Conservation (phyloP, 2,113 vertebrate species). For the Scalopus aquaticus region DNA sequence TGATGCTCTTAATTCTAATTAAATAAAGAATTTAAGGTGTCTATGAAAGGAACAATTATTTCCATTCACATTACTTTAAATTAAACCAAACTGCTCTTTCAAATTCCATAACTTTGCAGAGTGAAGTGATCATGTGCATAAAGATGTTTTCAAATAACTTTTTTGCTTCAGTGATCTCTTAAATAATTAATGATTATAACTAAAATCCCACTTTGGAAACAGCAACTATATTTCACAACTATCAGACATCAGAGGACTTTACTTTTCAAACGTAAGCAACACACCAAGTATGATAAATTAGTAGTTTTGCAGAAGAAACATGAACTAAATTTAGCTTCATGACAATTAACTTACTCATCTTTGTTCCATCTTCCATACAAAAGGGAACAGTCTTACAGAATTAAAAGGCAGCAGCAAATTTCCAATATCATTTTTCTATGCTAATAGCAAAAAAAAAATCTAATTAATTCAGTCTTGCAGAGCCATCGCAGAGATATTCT, state of each 20-base stretch:
- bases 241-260: background rate
- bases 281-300: background rate
- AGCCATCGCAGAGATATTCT: slow-evolving; percentile 19
- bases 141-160: slow-evolving; percentile 5
- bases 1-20: background rate
- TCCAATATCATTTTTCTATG: slow-evolving; percentile 36
- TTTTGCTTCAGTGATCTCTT: background rate
- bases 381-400: slow-evolving; percentile 24
- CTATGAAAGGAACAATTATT: background rate
- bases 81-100: background rate
- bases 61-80: slow-evolving; percentile 40
- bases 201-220: background rate
- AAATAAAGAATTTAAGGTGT: slow-evolving; percentile 30
- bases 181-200: slow-evolving; percentile 7
- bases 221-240: background rate
- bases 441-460: slow-evolving; percentile 28
- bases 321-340: slow-evolving; percentile 34
- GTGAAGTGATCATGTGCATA: background rate
- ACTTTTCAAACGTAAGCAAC: slow-evolving; percentile 49
- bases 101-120: background rate
- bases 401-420: slow-evolving; percentile 14
- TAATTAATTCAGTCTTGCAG: slow-evolving; percentile 53
- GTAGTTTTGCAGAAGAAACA: background rate
- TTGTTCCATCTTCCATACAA: background rate
- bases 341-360: slow-evolving; percentile 49